Evolutionary conservation across 1,140 invertebrate genomes (phyloP), one percentile per base, ranked within the genome.

Genomic region (Alviniconcha marisindica): DNA sequence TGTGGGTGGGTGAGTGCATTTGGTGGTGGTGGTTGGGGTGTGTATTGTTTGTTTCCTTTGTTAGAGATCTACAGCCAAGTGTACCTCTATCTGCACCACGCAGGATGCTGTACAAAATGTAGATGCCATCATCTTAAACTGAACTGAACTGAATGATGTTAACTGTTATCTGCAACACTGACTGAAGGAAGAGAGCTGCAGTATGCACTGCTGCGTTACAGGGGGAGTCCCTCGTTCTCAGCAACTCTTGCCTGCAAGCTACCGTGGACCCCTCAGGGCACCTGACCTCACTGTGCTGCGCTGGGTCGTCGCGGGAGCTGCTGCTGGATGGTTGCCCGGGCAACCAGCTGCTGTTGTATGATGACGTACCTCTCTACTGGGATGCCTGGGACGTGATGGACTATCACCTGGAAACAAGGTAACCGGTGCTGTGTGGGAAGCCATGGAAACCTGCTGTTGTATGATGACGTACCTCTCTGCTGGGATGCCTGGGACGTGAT

Each of bases 401-500:
- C 86, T 95, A 95, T 83, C 94, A 95, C 85, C 85, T 94, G 48
- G 94, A 95, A 88, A 95, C 94, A 36, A 91, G 91, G 92, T 92
- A 78, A 83, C 33, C 40, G 44, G 44, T 18, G n/a, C 51, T 12
- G 51, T 21, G 15, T 31, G n/a, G 73, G 81, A n/a, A 48, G 89
- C 63, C 79, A 83, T 84, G 93, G 88, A 42, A 94, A 94, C 86
- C 92, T 94, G 87, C 87, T 94, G 78, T 85, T 94, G 36, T 95
- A 92, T 91, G 94, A 95, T 90, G 94, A 95, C 86, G 89, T 94
- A 15, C 94, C 94, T 24, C 85, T 95, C 77, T 95, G 91, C 91
- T 95, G 94, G 94, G 94, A 95, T 92, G 94, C 94, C n/a, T 95
- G 94, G 94, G 94, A 95, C 89, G 92, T 93, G 4, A 94, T 94